phyloP scores from a whole-genome alignment of 2,888 invertebrate genomes.

The Tortrix viridana region DNA sequence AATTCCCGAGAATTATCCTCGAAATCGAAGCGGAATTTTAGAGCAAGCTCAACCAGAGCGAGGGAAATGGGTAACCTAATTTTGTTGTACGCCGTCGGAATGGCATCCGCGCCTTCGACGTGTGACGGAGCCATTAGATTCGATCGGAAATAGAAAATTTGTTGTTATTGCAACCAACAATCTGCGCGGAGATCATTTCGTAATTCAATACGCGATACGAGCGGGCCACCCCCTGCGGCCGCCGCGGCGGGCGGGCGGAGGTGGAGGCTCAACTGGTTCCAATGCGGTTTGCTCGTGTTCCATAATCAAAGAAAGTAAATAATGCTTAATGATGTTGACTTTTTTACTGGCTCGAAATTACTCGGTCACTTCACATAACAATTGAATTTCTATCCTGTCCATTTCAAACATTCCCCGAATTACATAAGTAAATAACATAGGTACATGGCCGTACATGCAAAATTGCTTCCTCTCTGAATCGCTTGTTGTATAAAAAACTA shows the following conservation, averaged over 20 bases:
- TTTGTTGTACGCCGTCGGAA: slow-evolving; percentile 59
- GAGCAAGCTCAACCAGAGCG: slow-evolving; percentile 56
- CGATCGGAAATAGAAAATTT: slow-evolving; percentile 70
- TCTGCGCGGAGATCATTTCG: slow-evolving; percentile 61
- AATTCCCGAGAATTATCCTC: slow-evolving; percentile 63
- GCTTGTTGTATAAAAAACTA: background rate
- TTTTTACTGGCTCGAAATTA: background rate
- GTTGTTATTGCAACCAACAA: slow-evolving; percentile 62
- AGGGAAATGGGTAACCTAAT: slow-evolving; percentile 67
- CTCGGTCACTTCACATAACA: background rate
- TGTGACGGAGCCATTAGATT: slow-evolving; percentile 65
- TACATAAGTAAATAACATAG: too few relatives aligned
- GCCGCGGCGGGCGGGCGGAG: too few relatives aligned
- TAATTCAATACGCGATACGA: slow-evolving; percentile 44
- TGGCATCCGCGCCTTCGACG: slow-evolving; percentile 48
- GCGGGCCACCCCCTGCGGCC: background rate
- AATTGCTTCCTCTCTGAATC: too few relatives aligned
- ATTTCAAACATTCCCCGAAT: too few relatives aligned
- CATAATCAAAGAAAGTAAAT: too few relatives aligned
- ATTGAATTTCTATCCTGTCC: too few relatives aligned
- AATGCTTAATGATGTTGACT: background rate
- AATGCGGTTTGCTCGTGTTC: too few relatives aligned
- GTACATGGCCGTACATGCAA: too few relatives aligned
- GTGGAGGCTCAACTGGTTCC: too few relatives aligned
- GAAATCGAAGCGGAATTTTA: slow-evolving; percentile 65